Conservation (phyloP, 2,113 vertebrate genomes). For the Nothoprocta pentlandii region DNA sequence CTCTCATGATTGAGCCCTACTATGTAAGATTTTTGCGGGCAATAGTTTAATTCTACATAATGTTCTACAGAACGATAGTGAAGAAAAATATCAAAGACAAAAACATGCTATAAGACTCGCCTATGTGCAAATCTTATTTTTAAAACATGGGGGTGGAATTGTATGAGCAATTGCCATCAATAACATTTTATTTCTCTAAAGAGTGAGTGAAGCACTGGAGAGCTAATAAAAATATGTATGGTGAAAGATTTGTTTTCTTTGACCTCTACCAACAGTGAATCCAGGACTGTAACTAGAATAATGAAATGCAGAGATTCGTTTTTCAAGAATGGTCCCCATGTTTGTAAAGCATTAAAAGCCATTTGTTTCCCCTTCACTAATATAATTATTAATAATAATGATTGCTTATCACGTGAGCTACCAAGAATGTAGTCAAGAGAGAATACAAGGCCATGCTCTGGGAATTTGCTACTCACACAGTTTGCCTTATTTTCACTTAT, state of each 20-base stretch:
- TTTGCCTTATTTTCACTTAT: neutral
- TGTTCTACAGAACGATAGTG: neutral
- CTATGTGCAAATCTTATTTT: neutral
- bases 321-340: neutral
- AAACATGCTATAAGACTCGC: neutral
- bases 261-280: neutral
- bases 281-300: neutral
- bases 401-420: neutral
- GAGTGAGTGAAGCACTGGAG: neutral
- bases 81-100: neutral
- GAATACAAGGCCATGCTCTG: neutral
- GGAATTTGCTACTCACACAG: neutral
- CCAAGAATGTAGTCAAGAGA: neutral
- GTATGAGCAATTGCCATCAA: neutral
- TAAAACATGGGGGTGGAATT: neutral
- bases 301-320: neutral
- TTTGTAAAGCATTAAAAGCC: neutral
- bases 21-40: neutral
- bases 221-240: neutral
- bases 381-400: neutral
- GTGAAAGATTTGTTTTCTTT: neutral
- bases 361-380: neutral
- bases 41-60: neutral
- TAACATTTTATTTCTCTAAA: neutral
- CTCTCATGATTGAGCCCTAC: slow-evolving; percentile 26